Base-by-base conservation (phyloP, 2,797 vertebrate genomes). In the Tauraco hartlaubi region DNA sequence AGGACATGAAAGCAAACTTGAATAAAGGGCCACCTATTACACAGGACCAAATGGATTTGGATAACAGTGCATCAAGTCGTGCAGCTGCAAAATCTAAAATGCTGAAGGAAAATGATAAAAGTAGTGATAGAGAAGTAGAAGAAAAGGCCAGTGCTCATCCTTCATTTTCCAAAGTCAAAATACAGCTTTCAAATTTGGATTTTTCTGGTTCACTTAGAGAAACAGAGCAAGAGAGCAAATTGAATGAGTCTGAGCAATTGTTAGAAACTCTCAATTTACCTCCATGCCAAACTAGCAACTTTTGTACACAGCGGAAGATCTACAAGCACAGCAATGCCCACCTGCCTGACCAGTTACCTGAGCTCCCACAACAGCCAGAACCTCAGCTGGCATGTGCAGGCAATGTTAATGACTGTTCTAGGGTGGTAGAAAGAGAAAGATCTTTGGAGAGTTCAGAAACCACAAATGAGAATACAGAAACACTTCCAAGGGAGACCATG, bases 111-210 rank as follows among this genome's bases (percentile, higher is more conserved):
- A 97, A 95, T 81, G 48, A 94, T 46, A 93, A 88, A 85, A 94
- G 51, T 33, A 56, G 54, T 52, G 81, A 92, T 54, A 95, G 88
- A 88, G 92, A 81, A 74, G 74, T 90, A 71, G 94, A 96, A 96
- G 97, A 97, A 86, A 92, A 90, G 5, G 8, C 56, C 76, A 88
- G 46, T 91, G 84, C 88, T 76, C 94, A 90, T 75, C 41, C 90
- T 93, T 95, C 96, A 21, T 95, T 97, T 85, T 91, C 92, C 89
- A 97, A 97, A 93, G 71, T 94, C 72, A 97, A 97, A 88, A 82
- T 80, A 64, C 95, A 90, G 49, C 85, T 97, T 97, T 96, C 97
- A 83, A 95, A 96, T 85, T 80, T 93, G 35, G 89, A 95, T 71
- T 97, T 96, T 94, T 81, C 68, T 91, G 88, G 64, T 84, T 96